phyloP scores from a whole-genome alignment of 2,113 vertebrate genomes.

The Gulo gulo region DNA sequence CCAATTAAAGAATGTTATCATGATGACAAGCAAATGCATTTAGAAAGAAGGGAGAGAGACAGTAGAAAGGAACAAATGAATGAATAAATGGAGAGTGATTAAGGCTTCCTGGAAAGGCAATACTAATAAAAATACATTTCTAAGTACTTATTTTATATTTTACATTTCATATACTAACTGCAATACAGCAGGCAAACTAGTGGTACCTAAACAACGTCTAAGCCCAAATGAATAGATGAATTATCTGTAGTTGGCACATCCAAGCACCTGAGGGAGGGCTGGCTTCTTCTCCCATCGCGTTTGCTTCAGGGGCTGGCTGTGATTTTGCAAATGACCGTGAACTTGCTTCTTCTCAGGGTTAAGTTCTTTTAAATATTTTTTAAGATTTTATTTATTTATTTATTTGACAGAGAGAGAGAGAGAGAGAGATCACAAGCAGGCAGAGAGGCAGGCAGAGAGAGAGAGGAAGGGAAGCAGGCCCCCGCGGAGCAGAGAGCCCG shows the following conservation, averaged over 20 bases:
- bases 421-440: too few species aligned
- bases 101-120: neutral
- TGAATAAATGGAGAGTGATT: neutral
- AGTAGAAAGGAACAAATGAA: neutral
- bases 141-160: neutral
- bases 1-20: neutral
- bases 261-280: neutral
- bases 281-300: neutral
- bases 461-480: too few species aligned
- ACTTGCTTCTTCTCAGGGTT: neutral
- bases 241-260: neutral
- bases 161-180: neutral
- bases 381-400: too few species aligned
- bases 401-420: too few species aligned
- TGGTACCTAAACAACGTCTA: neutral
- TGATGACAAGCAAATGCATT: neutral
- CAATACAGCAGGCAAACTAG: neutral
- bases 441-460: too few species aligned
- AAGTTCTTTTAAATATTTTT: neutral
- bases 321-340: neutral
- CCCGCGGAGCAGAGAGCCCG: too few species aligned
- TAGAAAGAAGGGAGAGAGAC: neutral
- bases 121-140: conserved; percentile 15
- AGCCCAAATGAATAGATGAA: neutral
- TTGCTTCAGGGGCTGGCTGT: neutral